Evolutionary conservation across 2,797 vertebrate species (phyloP).

Genomic region (Hozukius guyotensis): DNA sequence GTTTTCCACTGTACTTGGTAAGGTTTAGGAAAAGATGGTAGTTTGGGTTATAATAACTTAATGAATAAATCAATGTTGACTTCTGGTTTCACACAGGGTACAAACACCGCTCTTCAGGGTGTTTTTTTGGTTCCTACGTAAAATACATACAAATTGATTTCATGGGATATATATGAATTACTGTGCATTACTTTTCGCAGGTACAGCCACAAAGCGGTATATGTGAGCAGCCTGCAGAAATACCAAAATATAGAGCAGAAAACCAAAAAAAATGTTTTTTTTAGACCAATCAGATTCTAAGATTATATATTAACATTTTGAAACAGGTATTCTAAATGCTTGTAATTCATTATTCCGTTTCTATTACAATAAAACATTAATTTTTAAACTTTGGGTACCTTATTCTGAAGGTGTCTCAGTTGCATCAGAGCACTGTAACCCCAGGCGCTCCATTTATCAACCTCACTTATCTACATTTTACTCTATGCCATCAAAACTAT

Average conservation of each 20-base stretch:
- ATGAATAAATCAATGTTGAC: too few species aligned
- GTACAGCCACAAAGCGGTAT: too few species aligned
- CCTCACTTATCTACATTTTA: neutral
- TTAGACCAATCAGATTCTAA: neutral
- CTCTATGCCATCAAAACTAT: neutral
- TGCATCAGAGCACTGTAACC: neutral
- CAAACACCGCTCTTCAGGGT: too few species aligned
- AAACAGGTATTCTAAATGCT: neutral
- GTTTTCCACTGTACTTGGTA: too few species aligned
- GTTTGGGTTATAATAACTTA: too few species aligned
- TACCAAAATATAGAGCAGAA: neutral
- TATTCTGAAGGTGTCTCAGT: neutral
- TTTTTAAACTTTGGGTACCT: neutral
- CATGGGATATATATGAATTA: too few species aligned
- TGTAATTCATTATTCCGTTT: neutral
- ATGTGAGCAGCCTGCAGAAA: neutral
- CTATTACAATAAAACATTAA: neutral
- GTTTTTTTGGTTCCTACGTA: too few species aligned
- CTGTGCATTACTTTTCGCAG: too few species aligned
- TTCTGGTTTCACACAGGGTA: too few species aligned
- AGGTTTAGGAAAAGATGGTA: too few species aligned
- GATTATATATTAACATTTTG: neutral
- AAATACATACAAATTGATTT: too few species aligned
- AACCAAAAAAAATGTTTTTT: neutral
- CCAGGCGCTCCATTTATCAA: neutral